Evolutionary conservation across 2,797 vertebrate genomes (phyloP), one percentile per base, ranked within the genome.

Genomic region (Channa striata): DNA sequence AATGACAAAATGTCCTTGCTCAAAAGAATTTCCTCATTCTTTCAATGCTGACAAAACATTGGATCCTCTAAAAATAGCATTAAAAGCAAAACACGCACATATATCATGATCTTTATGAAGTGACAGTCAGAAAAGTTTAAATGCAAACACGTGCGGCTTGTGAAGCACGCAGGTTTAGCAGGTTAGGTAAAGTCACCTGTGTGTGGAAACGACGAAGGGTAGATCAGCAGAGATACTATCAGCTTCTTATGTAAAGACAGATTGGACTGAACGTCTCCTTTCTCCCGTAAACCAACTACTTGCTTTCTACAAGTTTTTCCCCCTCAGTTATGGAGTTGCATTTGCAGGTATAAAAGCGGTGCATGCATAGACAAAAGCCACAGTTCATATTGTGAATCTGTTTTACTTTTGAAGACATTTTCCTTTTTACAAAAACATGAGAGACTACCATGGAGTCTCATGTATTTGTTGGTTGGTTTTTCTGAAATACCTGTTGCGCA

Each of bases 151-250:
- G 10, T 2, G 11, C 16, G 34, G 1, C 13, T 5, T 8, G 0
- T 40, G 42, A 42, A 13, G 59, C n/a, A 51, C 42, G 43, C 23
- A 69, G 63, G 59, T 71, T 69, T 10, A 46, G 50, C 62, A 59
- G 63, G 67, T 68, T 65, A 16, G 6, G n/a, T 46, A 25, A 51
- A 50, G 11, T 34, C 9, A 3, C 59, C 14, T 16, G 34, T 16
- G 6, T 36, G 23, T 43, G 50, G 6, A 60, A 46, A 51, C 5
- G 42, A 66, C 8, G 0, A 21, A 7, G 52, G 0, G 8, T 43
- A 16, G 46, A 51, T 34, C 8, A 67, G 25, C 3, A n/a, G 43
- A 53, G 17, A 14, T 40, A 43, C 0, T 19, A n/a, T 19, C n/a
- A 19, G 9, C 2, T 5, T 19, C 43, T 19, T 16, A 16, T 8